Evolutionary conservation across 2,888 invertebrate genomes (phyloP).

Genomic region (Calameuta pallipes): DNA sequence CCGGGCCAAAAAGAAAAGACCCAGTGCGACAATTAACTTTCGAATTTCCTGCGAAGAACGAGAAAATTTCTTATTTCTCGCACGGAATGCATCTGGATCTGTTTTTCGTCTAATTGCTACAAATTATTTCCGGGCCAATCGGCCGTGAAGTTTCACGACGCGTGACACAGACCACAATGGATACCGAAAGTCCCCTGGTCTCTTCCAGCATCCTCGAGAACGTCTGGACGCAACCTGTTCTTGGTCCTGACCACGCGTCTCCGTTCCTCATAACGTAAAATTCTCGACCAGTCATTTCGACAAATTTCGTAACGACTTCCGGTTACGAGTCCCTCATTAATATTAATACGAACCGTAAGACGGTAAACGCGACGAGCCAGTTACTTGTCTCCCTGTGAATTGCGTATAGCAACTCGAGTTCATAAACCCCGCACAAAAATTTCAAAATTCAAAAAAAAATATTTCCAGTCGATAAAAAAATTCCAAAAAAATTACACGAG

Average conservation of each 20-base stretch:
- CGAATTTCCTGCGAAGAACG: not conserved
- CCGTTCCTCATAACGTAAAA: not conserved
- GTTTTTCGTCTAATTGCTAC: slow-evolving; percentile 17
- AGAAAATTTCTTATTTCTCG: not conserved
- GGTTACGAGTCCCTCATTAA: slow-evolving; percentile 1
- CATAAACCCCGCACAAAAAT: too few relatives aligned
- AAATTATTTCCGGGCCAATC: slow-evolving; percentile 22
- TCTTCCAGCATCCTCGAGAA: not conserved
- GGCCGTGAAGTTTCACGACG: slow-evolving; percentile 2
- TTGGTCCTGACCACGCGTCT: slow-evolving; percentile 7
- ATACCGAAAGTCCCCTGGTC: not conserved
- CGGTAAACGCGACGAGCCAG: not conserved
- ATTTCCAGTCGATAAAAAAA: not conserved
- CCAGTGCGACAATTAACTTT: not conserved
- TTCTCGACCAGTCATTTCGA: slow-evolving; percentile 11
- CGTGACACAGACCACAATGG: slow-evolving; percentile 2
- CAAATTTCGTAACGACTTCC: slow-evolving; percentile 21
- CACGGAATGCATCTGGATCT: not conserved
- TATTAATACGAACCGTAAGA: not conserved
- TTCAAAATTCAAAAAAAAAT: too few relatives aligned
- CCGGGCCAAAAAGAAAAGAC: too few relatives aligned
- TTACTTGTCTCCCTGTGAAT: not conserved
- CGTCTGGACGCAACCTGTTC: slow-evolving; percentile 14
- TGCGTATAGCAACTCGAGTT: too few relatives aligned
- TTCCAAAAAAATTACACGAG: not conserved